These are phyloP conservation scores for Pampusana beccarii DNA, from an alignment of 2,113 vertebrate genomes.

Conservation along the genomic window DNA sequence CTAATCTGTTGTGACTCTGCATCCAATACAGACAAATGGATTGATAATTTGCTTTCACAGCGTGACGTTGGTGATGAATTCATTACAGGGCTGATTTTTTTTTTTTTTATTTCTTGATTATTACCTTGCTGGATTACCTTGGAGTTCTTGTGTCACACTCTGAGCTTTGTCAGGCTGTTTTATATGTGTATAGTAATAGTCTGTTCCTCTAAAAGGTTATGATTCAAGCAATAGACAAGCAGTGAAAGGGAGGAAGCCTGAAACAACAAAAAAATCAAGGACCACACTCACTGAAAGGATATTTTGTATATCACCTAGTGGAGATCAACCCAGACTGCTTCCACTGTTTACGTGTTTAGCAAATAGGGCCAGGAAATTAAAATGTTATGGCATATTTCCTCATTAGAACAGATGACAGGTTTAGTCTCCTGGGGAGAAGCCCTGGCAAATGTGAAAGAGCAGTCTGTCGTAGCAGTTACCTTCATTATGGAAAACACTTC, in stretches of 20 bases:
- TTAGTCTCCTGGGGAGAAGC: conserved; percentile 31
- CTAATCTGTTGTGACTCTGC: neutral
- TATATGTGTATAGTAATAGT: neutral
- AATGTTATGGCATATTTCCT: conserved; percentile 12
- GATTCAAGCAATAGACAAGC: neutral
- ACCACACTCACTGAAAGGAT: neutral
- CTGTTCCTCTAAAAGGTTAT: neutral
- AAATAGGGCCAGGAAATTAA: conserved; percentile 9
- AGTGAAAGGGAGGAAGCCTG: neutral
- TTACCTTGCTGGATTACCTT: neutral
- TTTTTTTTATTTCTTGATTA: neutral
- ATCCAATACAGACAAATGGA: neutral
- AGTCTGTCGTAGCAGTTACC: neutral
- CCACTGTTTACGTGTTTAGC: neutral
- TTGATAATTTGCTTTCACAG: neutral
- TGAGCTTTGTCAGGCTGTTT: neutral
- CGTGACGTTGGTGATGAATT: neutral
- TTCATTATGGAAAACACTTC: neutral
- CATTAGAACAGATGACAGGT: conserved; percentile 29
- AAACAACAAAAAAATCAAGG: neutral
- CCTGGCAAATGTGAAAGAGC: conserved; percentile 24
- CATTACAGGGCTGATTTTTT: neutral
- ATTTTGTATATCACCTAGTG: neutral
- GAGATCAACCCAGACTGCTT: neutral
- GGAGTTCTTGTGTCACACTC: neutral